phyloP scores from a whole-genome alignment of 2,797 vertebrate genomes.

The Cirrhinus mrigala region DNA sequence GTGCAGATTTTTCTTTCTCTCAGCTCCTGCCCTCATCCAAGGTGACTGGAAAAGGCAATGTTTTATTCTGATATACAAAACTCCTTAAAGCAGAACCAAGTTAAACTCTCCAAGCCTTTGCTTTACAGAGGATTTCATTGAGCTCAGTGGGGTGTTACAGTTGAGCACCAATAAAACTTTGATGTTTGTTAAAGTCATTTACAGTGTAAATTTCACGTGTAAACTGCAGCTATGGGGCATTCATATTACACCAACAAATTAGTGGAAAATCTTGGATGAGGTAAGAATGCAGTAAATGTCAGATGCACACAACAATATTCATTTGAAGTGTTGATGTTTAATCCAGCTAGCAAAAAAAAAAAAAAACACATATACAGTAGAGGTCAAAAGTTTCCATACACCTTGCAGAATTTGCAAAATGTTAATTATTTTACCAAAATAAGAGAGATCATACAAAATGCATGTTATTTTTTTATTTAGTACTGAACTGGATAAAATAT shows the following conservation, averaged over 20 bases:
- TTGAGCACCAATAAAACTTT: slow-evolving; percentile 5
- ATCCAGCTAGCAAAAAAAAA: not conserved
- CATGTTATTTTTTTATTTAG: too few relatives aligned
- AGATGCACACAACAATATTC: not conserved
- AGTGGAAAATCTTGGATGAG: not conserved
- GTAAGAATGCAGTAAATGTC: slow-evolving; percentile 15
- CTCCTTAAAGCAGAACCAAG: not conserved
- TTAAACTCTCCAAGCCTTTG: not conserved
- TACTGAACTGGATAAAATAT: too few relatives aligned
- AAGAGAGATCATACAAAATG: too few relatives aligned
- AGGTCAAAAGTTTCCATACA: too few relatives aligned
- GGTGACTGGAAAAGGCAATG: not conserved
- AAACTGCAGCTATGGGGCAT: not conserved
- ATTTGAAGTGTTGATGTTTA: not conserved
- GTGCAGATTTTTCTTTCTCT: not conserved
- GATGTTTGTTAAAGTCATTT: not conserved
- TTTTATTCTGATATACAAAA: slow-evolving; percentile 7
- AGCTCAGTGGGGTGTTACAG: not conserved
- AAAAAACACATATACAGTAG: too few relatives aligned
- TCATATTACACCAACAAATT: not conserved
- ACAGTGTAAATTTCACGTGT: slow-evolving; percentile 9
- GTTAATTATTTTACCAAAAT: too few relatives aligned
- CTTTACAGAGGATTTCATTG: slow-evolving; percentile 36
- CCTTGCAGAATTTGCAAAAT: too few relatives aligned
- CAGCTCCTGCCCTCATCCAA: not conserved